Evolutionary conservation across 2,888 invertebrate genomes (phyloP), one percentile per base, ranked within the genome.

Genomic region (Pristionchus japonicus): DNA sequence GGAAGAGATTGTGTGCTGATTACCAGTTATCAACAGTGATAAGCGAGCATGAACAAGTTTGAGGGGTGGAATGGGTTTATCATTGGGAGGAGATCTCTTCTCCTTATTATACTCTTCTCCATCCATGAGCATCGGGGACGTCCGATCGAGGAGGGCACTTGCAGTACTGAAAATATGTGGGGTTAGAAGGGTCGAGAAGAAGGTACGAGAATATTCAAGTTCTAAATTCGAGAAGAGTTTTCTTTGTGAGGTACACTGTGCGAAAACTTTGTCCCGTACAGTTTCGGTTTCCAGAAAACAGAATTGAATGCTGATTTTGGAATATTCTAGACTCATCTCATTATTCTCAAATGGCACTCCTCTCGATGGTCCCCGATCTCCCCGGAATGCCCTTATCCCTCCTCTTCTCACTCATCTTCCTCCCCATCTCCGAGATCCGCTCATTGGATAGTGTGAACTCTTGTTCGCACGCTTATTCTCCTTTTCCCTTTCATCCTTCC

Each of bases 401-500:
- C n/a, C 20, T 31, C 17, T 34, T 31, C 34, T 77, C 31, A 52
- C 83, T 80, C 43, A 52, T 47, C 52, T 83, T 34, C 47, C 9
- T 34, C 40, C 34, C 77, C 3, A 80, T 34, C 80, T 47, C 67
- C 34, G 7, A 37, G 74, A 74, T 49, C 49, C 20, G 13, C 47
- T 49, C 17, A 82, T 82, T 82, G 27, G 82, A 49, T 82, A 34
- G 47, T 47, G 40, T 49, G 47, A 52, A 82, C 82, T 82, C 52
- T 82, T 82, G 82, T 82, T 31, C 43, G 84, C 84, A 84, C 84
- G 31, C 37, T 52, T 37, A 83, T 83, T 37, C 57, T n/a, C n/a
- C 57, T 34, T 83, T 80, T 80, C 77, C 40, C 77, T 80, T 80
- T 80, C 91, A 88, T 92, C 92, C 87, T 89, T 90, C 90, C 92